These are phyloP conservation scores for Bradypodion ventrale DNA, from an alignment of 2,797 vertebrate genomes.

Conservation along the genomic window DNA sequence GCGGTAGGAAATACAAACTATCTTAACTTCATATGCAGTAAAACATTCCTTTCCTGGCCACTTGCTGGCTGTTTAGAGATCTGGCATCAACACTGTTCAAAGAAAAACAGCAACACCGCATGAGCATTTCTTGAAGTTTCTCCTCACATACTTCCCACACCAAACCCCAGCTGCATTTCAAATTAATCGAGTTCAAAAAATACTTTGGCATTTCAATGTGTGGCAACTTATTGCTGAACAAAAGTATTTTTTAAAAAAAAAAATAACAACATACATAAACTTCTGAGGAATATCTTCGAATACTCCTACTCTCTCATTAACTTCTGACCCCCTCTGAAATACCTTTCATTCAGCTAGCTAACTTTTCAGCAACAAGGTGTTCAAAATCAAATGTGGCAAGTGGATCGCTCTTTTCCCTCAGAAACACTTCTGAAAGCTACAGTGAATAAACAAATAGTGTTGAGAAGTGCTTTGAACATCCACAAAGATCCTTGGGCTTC, in stretches of 20 bases:
- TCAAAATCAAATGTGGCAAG: not conserved
- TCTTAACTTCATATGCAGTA: not conserved
- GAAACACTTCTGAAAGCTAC: slow-evolving; percentile 5
- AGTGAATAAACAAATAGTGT: not conserved
- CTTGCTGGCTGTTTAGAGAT: not conserved
- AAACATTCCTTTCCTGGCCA: slow-evolving; percentile 38
- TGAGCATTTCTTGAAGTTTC: not conserved
- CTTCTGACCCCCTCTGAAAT: not conserved
- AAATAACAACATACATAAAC: not conserved
- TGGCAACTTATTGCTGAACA: not conserved
- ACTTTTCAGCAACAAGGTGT: not conserved
- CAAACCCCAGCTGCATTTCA: not conserved
- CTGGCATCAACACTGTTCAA: not conserved
- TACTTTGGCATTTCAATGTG: not conserved
- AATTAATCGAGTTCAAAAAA: not conserved
- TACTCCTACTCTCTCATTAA: not conserved
- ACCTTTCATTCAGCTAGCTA: not conserved
- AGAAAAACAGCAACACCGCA: not conserved
- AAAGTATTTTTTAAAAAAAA: not conserved
- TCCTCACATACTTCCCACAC: not conserved
- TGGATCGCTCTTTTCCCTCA: not conserved
- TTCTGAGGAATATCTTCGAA: not conserved
- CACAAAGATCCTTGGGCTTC: not conserved
- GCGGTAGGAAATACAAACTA: slow-evolving; percentile 4
- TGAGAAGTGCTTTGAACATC: not conserved